phyloP scores from a whole-genome alignment of 2,797 vertebrate species.

The Malurus leucopterus region DNA sequence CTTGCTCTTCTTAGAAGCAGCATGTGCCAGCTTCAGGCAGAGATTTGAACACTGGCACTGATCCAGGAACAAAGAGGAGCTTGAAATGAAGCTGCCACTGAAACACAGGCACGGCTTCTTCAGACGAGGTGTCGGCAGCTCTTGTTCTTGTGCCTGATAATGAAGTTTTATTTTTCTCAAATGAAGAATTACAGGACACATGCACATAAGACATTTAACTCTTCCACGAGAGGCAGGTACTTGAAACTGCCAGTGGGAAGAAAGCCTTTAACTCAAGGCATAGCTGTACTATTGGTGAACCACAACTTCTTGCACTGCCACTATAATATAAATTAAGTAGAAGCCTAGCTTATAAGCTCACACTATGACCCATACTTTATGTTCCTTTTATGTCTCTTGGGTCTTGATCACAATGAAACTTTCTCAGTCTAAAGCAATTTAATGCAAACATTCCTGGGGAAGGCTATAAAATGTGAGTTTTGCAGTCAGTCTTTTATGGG shows the following conservation, averaged over 20 bases:
- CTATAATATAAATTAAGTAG: constrained; percentile 71
- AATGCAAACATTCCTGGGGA: constrained; percentile 63
- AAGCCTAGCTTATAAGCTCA: constrained; percentile 65
- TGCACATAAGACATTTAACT: constrained; percentile 37
- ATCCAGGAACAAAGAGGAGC: constrained; percentile 37
- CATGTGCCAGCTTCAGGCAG: constrained; percentile 50
- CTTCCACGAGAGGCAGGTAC: neutral
- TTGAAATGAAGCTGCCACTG: constrained; percentile 17
- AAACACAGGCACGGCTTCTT: constrained; percentile 21
- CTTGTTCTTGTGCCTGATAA: constrained; percentile 30
- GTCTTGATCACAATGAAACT: constrained; percentile 69
- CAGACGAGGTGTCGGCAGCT: constrained; percentile 25
- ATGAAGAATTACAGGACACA: constrained; percentile 40
- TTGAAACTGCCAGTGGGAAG: constrained; percentile 2
- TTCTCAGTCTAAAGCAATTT: constrained; percentile 65
- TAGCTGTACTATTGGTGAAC: constrained; percentile 48
- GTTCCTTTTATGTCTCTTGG: constrained; percentile 61
- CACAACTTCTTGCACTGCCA: constrained; percentile 55
- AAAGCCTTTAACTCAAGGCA: constrained; percentile 46
- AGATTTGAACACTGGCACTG: constrained; percentile 50
- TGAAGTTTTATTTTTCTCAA: constrained; percentile 61
- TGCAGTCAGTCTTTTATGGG: constrained; percentile 67
- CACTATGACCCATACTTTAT: constrained; percentile 64
- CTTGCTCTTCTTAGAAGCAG: constrained; percentile 28
- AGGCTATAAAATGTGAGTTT: constrained; percentile 65